Conservation (phyloP, 53 echinoderm and acorn worm genomes). For the Actinopyga echinites region DNA sequence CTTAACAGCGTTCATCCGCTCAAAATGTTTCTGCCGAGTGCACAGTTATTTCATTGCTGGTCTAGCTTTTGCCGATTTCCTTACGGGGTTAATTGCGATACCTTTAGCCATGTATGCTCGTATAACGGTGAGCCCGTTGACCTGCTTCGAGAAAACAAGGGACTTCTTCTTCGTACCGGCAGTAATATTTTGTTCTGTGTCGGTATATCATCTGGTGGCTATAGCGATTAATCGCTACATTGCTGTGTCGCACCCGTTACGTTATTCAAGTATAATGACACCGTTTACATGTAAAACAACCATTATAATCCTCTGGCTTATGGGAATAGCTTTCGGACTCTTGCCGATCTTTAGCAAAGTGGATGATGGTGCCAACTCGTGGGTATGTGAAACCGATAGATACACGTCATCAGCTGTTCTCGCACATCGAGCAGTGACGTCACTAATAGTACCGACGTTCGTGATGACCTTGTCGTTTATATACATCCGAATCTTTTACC, state of each 20-base stretch:
- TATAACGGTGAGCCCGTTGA: not conserved
- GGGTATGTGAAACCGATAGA: conserved; percentile 2
- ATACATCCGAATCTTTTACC: not conserved
- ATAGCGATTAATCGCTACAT: conserved; percentile 2
- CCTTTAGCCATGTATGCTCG: conserved; percentile 22
- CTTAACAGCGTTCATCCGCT: not conserved
- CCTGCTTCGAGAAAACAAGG: not conserved
- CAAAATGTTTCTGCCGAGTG: not conserved
- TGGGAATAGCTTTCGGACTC: conserved; percentile 7
- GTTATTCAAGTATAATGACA: conserved; percentile 9
- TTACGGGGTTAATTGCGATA: conserved; percentile 17
- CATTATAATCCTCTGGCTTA: not conserved
- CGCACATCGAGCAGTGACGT: not conserved
- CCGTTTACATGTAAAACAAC: conserved; percentile 5
- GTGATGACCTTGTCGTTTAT: not conserved
- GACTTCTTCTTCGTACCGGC: conserved; percentile 11
- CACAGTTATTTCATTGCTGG: conserved; percentile 30
- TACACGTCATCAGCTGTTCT: not conserved
- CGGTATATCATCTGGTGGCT: conserved; percentile 21
- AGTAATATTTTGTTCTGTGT: conserved; percentile 3
- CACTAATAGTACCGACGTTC: not conserved
- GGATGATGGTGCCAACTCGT: not conserved
- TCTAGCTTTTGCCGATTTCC: conserved; percentile 20
- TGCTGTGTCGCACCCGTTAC: conserved; percentile 1
- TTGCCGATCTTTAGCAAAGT: conserved; percentile 2